Conservation (phyloP, 2,888 invertebrate species). For the Apoda limacodes region DNA sequence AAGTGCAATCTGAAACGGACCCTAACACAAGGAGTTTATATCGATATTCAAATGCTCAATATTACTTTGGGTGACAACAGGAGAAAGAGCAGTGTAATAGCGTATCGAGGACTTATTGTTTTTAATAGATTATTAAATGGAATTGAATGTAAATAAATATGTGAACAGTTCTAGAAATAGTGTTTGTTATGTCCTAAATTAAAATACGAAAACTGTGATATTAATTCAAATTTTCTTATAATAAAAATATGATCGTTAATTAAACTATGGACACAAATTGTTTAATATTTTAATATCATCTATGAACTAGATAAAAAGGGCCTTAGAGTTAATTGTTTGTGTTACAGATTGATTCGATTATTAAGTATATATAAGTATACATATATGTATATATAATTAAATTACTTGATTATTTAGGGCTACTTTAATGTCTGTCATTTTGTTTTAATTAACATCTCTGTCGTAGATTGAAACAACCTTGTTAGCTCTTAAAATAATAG, state of each 20-base stretch:
- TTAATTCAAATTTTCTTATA: slow-evolving; percentile 62
- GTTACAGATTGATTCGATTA: too few relatives aligned
- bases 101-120: slow-evolving; percentile 70
- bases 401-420: too few relatives aligned
- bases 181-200: slow-evolving; percentile 61
- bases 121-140: slow-evolving; percentile 59
- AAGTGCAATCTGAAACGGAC: slow-evolving; percentile 61
- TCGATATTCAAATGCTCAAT: slow-evolving; percentile 74
- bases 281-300: too few relatives aligned
- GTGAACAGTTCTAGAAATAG: slow-evolving; percentile 29
- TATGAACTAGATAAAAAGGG: too few relatives aligned
- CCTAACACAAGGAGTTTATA: slow-evolving; percentile 73
- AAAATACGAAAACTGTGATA: slow-evolving; percentile 67
- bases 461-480: too few relatives aligned
- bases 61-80: slow-evolving; percentile 83
- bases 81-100: slow-evolving; percentile 64
- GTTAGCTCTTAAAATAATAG: too few relatives aligned
- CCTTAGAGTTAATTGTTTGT: too few relatives aligned
- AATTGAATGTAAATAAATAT: slow-evolving; percentile 38
- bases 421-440: too few relatives aligned
- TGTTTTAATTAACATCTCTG: too few relatives aligned
- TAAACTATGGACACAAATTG: background rate
- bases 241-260: too few relatives aligned
- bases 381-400: too few relatives aligned
- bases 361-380: too few relatives aligned